Evolutionary conservation across 2,888 invertebrate genomes (phyloP).

Genomic region (Dioctria linearis): DNA sequence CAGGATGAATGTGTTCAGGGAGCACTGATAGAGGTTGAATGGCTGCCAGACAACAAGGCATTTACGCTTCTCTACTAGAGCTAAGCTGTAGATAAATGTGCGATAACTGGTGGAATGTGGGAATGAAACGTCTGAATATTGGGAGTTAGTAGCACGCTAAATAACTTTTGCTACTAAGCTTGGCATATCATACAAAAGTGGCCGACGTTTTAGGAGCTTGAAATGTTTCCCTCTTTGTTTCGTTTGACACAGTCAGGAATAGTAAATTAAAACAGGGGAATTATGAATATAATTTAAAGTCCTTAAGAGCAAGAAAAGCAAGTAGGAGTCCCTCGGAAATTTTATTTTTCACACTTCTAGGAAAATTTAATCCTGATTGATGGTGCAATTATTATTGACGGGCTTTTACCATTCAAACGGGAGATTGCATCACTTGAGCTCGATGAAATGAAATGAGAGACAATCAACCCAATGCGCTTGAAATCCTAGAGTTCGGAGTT

Average conservation of each 20-base stretch:
- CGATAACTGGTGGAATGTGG: slow-evolving; percentile 43
- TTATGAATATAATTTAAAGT: background rate
- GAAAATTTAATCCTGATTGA: background rate
- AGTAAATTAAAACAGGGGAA: background rate
- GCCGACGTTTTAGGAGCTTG: background rate
- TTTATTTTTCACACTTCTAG: background rate
- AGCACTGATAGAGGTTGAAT: slow-evolving; percentile 35
- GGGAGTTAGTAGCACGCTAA: slow-evolving; percentile 17
- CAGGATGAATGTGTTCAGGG: slow-evolving; percentile 47
- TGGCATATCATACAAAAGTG: slow-evolving; percentile 22
- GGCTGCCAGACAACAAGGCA: slow-evolving; percentile 44
- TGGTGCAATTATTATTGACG: slow-evolving; percentile 19
- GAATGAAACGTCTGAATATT: slow-evolving; percentile 26
- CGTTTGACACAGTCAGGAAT: background rate
- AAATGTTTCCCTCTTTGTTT: background rate
- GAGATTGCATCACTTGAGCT: background rate
- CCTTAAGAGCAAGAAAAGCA: background rate
- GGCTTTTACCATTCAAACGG: slow-evolving; percentile 1
- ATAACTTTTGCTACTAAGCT: background rate
- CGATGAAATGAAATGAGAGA: background rate
- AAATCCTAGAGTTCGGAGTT: too few species aligned
- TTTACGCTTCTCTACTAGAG: slow-evolving; percentile 33
- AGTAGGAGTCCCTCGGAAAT: slow-evolving; percentile 6
- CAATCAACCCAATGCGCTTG: background rate
- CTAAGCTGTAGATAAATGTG: slow-evolving; percentile 40